Percentiles rank a stretch among this genome's conserved stretches.
Conservation (phyloP, 37 sponge, comb jelly and placozoan genomes). For the Aphrocallistes beatrix region DNA sequence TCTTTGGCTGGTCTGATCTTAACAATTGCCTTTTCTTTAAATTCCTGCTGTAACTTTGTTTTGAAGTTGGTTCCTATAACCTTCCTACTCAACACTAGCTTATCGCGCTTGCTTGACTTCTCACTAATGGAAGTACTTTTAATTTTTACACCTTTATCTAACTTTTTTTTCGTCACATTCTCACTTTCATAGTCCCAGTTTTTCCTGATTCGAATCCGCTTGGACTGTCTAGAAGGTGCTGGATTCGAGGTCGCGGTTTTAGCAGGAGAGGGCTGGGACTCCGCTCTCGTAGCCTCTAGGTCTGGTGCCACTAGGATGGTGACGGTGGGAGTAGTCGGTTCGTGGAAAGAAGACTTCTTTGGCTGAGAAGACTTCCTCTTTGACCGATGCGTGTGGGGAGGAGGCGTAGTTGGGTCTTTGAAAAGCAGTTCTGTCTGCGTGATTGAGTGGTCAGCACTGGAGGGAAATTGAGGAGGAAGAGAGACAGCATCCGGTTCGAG, state of each 20-base stretch:
- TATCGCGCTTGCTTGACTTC: neutral
- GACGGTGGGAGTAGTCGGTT: neutral
- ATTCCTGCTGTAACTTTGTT: neutral
- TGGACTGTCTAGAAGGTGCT: neutral
- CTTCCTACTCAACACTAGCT: neutral
- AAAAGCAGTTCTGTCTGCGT: neutral
- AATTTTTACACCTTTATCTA: neutral
- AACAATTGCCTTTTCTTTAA: neutral
- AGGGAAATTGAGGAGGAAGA: neutral
- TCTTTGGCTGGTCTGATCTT: neutral
- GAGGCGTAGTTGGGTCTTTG: neutral
- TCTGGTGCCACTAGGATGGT: neutral
- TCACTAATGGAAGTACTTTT: too few species aligned
- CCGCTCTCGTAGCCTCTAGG: neutral
- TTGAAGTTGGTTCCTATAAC: neutral
- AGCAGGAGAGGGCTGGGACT: neutral
- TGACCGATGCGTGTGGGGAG: neutral
- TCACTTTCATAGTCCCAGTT: neutral
- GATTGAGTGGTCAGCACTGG: neutral
- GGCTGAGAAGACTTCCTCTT: slow-evolving; percentile 8
- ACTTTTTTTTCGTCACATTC: neutral
- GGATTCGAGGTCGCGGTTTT: neutral
- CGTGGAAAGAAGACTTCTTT: neutral
- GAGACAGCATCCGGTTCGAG: neutral
- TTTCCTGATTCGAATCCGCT: neutral